Percentiles rank a stretch among this genome's conserved stretches.
phyloP scores from a whole-genome alignment of 2,113 vertebrate genomes.

The Gallinago jamesoni region DNA sequence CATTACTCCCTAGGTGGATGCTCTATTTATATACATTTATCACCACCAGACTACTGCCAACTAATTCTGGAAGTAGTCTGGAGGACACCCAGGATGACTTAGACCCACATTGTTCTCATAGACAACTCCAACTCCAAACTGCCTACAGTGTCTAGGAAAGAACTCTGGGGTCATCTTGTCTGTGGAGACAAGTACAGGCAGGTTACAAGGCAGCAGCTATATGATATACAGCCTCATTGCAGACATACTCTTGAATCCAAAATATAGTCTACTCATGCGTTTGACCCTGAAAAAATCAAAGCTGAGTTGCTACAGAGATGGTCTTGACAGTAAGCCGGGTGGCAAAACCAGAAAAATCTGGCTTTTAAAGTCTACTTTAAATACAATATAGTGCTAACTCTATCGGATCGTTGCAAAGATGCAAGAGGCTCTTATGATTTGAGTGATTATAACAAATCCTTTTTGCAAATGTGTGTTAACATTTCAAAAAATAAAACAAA shows the following conservation, averaged over 20 bases:
- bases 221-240: background rate
- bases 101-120: background rate
- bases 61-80: background rate
- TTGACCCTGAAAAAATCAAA: background rate
- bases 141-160: background rate
- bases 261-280: background rate
- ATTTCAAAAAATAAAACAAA: background rate
- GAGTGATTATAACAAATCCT: background rate
- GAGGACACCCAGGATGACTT: background rate
- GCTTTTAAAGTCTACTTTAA: background rate
- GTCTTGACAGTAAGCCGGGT: background rate
- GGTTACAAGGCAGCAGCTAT: background rate
- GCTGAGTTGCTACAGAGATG: background rate
- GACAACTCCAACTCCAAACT: background rate
- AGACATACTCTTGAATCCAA: background rate
- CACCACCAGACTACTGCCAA: background rate
- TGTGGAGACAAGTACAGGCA: background rate
- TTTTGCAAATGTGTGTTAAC: background rate
- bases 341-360: background rate
- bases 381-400: background rate
- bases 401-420: background rate
- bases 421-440: background rate
- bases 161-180: background rate
- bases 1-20: background rate
- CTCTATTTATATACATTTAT: background rate